phyloP scores from a whole-genome alignment of 2,888 invertebrate genomes.

The Bellardia bayeri region DNA sequence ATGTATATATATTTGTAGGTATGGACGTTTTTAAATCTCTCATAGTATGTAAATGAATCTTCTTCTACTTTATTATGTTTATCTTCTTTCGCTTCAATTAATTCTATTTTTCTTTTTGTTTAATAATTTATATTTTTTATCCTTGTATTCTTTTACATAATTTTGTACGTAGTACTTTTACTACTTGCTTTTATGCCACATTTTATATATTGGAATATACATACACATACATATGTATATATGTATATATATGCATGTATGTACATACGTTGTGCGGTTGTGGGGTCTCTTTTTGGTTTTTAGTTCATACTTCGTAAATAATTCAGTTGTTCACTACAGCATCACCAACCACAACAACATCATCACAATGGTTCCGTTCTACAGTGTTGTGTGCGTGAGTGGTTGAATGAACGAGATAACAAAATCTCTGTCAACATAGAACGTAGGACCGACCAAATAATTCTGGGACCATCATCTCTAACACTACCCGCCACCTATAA shows the following conservation, averaged over 20 bases:
- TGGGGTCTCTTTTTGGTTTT: slow-evolving; percentile 9
- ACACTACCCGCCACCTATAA: slow-evolving; percentile 5
- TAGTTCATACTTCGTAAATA: slow-evolving; percentile 51
- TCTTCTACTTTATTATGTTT: slow-evolving; percentile 10
- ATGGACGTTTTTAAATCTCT: neutral
- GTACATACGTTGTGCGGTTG: neutral
- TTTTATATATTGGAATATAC: neutral
- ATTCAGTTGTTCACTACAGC: slow-evolving; percentile 62
- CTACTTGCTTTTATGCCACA: slow-evolving; percentile 13
- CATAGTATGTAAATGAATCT: neutral
- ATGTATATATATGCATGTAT: no score
- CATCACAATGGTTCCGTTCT: neutral
- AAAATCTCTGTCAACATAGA: slow-evolving; percentile 6
- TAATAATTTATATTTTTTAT: slow-evolving; percentile 33
- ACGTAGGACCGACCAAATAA: neutral
- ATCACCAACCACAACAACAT: slow-evolving; percentile 15
- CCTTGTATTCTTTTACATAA: neutral
- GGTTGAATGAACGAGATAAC: neutral
- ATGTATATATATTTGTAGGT: neutral
- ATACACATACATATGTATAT: no score
- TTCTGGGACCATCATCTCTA: neutral
- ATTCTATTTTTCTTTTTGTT: slow-evolving; percentile 10
- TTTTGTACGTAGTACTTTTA: neutral
- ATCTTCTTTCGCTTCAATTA: slow-evolving; percentile 13
- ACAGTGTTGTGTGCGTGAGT: neutral